A percentile compares a stretch with the other conserved stretches of the same genome.
These are phyloP conservation scores for Hydrolagus colliei DNA, from an alignment of 2,797 vertebrate species.

Conservation along the genomic window DNA sequence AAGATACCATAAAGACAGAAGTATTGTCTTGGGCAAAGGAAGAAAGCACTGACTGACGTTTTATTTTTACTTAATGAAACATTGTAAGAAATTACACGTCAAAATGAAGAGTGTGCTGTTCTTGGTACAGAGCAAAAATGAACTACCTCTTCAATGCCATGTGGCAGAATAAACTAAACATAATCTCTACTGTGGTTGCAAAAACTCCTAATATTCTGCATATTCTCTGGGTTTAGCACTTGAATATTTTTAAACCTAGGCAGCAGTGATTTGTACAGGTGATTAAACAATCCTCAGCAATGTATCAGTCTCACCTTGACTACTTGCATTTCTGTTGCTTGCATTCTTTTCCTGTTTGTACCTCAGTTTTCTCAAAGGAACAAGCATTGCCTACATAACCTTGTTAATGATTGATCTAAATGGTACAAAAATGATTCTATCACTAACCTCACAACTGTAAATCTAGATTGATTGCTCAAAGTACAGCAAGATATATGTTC, in stretches of 20 bases:
- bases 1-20: conserved; percentile 19
- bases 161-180: not conserved
- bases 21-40: not conserved
- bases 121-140: not conserved
- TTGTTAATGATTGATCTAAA: not conserved
- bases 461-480: not conserved
- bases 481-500: not conserved
- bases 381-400: not conserved
- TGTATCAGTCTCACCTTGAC: not conserved
- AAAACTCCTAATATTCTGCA: not conserved
- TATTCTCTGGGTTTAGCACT: not conserved
- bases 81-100: not conserved
- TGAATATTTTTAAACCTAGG: not conserved
- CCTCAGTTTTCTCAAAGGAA: not conserved
- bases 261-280: not conserved
- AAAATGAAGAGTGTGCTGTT: conserved; percentile 1
- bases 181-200: not conserved
- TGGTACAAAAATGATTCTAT: not conserved
- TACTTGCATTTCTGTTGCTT: conserved; percentile 17
- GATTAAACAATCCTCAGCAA: not conserved
- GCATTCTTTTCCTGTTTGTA: not conserved
- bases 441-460: not conserved
- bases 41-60: not conserved
- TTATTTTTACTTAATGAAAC: not conserved
- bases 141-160: conserved; percentile 12